Base-by-base conservation (phyloP, 2,797 vertebrate genomes). In the Coreius guichenoti region DNA sequence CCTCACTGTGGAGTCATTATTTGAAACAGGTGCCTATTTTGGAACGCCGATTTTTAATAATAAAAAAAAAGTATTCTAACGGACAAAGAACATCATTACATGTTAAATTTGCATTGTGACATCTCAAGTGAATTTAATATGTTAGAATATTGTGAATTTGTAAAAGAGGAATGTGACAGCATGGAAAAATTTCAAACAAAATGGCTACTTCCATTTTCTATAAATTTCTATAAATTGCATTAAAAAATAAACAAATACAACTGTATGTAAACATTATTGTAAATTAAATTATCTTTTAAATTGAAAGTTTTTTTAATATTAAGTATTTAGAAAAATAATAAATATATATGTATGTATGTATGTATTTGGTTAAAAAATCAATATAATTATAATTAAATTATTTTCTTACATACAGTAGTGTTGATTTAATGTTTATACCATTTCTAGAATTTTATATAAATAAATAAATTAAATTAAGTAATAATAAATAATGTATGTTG, bases 11-110 rank as follows among this genome's bases (percentile, higher is more conserved):
- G 29, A 58, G 77, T 84, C 17, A 58, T 61, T 70, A 21, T 19
- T 84, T 63, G 16, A 80, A 67, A 31, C 49, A 23, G 51, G 47
- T 31, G 21, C n/a, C 58, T 31, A 65, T 79, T 63, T 79, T 29
- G n/a, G 16, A 45, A 45, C 29, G 23, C 3, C 2, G 1, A 8
- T 76, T 54, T 21, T 76, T 16, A 74, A 51, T 6, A 74, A 12
- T 1, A 8, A n/a, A n/a, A n/a, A n/a, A n/a, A n/a, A n/a, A 76
- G 13, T 36, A 33, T 33, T 21, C 0, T 33, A n/a, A 73, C n/a
- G 14, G 5, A 14, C 6, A n/a, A 13, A 23, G 13, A 56, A 76
- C n/a, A 7, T 56, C 51, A 76, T 39, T 76, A 76, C 33, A 56
- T 58, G 51, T n/a, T n/a, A 2, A 8, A 31, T 29, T 51, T 51